A percentile compares a stretch with the other conserved stretches of the same genome.
Evolutionary conservation across 1,140 invertebrate genomes (phyloP).

Genomic region (Drosophila hydei): DNA sequence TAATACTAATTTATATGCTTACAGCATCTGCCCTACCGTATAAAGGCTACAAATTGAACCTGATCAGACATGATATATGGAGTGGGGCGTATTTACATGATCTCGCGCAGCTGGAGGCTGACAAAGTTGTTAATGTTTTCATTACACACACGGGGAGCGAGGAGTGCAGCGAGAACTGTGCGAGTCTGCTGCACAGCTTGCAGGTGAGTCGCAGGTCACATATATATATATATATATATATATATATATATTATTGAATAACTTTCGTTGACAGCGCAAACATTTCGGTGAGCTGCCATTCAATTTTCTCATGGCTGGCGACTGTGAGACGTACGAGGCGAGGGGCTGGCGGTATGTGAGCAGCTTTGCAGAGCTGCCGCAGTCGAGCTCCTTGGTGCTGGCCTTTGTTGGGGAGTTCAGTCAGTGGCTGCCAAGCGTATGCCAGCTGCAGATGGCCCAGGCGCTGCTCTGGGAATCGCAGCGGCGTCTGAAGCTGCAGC

Average conservation of each 20-base stretch:
- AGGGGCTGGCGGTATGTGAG: slow-evolving; percentile 71
- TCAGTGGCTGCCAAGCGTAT: slow-evolving; percentile 26
- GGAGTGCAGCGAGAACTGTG: slow-evolving; percentile 57
- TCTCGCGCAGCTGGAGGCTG: slow-evolving; percentile 34
- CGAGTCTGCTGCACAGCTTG: slow-evolving; percentile 46
- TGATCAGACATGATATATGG: slow-evolving; percentile 72
- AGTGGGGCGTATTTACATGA: slow-evolving; percentile 37
- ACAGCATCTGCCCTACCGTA: slow-evolving; percentile 38
- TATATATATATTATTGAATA: too few relatives aligned
- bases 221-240: too few relatives aligned
- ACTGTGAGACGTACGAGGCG: slow-evolving; percentile 71
- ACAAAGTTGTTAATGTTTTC: slow-evolving; percentile 52
- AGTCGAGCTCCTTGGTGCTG: slow-evolving; percentile 59
- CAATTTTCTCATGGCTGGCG: slow-evolving; percentile 73
- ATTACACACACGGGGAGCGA: slow-evolving; percentile 67
- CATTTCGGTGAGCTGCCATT: slow-evolving; percentile 67
- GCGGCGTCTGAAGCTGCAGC: slow-evolving; percentile 48
- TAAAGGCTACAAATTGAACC: slow-evolving; percentile 56
- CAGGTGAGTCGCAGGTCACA: slow-evolving; percentile 58
- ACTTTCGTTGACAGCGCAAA: slow-evolving; percentile 11
- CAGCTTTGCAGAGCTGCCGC: slow-evolving; percentile 34
- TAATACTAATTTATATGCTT: slow-evolving; percentile 19
- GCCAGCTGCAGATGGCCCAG: slow-evolving; percentile 52
- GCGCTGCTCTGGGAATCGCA: slow-evolving; percentile 70
- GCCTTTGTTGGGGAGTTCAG: slow-evolving; percentile 70